Base-by-base conservation (phyloP, 2,797 vertebrate species). In the Gorsachius magnificus region DNA sequence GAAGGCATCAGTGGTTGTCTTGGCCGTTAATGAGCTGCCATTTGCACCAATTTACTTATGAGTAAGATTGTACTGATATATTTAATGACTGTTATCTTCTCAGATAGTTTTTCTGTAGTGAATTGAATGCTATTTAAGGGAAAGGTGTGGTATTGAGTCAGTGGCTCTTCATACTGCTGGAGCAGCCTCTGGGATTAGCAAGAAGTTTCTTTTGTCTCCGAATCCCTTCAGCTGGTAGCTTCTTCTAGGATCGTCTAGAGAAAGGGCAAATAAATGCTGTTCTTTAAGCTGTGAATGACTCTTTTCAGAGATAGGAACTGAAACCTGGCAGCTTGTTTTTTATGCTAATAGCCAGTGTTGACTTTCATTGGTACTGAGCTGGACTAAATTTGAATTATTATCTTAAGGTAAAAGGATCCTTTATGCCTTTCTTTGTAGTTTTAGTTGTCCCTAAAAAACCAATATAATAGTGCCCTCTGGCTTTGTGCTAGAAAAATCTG, bases 391-490 rank as follows among this genome's bases (percentile, higher is more conserved):
- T 76, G 31, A 48, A 65, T 81, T 75, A 36, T 57, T 80, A 43
- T 46, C 43, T 50, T 70, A 81, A 90, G 11, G 31, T 89, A 61
- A 91, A 92, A 82, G 31, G 51, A 76, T 81, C 29, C 48, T 94
- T 92, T 92, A 78, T 92, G 92, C 61, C 50, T 71, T 87, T 88
- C 45, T 41, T 74, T 80, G 51, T 93, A 75, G 46, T 31, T 26
- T 76, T 54, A 69, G 74, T 53, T 17, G 2, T 53, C 25, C 85
- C 43, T 75, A 90, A 90, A 93, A 91, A 85, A 16, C 0, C 69
- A 78, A 93, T 81, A 85, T 83, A 72, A 93, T 66, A 86, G 84
- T 95, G 90, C 92, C 87, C 96, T 94, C 95, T 97, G 94, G 82
- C 93, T 96, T 96, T 87, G 63, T 82, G 82, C 72, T 92, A 48